Conservation (phyloP, 2,888 invertebrate species). For the Aelia acuminata region DNA sequence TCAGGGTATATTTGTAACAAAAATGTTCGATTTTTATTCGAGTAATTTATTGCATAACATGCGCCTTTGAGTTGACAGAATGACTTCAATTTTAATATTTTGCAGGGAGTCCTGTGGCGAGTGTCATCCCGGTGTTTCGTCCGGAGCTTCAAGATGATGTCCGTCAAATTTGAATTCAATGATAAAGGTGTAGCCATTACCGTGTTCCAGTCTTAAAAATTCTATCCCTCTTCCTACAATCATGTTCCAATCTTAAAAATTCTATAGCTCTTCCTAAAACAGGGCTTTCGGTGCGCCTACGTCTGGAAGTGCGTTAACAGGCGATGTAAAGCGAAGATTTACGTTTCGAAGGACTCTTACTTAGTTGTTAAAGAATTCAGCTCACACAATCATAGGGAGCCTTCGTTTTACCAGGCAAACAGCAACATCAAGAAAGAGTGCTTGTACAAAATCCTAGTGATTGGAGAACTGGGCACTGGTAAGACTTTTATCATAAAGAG, state of each 20-base stretch:
- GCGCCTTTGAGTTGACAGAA: too few relatives aligned
- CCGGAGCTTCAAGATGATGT: neutral
- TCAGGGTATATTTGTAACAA: too few relatives aligned
- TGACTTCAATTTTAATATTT: too few relatives aligned
- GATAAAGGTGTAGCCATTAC: neutral
- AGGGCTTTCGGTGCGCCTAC: neutral
- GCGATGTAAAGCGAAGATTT: neutral
- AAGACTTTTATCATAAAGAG: slow-evolving; percentile 99
- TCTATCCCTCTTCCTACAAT: neutral
- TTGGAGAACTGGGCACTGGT: slow-evolving; percentile 95
- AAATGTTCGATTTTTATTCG: too few relatives aligned
- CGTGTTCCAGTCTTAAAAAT: neutral
- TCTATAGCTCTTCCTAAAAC: too few relatives aligned
- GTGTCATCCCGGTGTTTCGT: neutral
- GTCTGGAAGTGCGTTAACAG: neutral
- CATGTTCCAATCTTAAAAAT: too few relatives aligned
- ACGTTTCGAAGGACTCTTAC: neutral
- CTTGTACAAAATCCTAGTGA: slow-evolving; percentile 97
- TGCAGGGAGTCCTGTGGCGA: neutral
- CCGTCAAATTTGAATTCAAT: neutral
- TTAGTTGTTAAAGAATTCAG: neutral
- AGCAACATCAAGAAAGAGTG: slow-evolving; percentile 84
- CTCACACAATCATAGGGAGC: neutral
- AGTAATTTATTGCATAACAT: too few relatives aligned
- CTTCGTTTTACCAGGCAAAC: slow-evolving; percentile 65